Conservation (phyloP, 2,888 invertebrate species). For the Nasonia oneida region DNA sequence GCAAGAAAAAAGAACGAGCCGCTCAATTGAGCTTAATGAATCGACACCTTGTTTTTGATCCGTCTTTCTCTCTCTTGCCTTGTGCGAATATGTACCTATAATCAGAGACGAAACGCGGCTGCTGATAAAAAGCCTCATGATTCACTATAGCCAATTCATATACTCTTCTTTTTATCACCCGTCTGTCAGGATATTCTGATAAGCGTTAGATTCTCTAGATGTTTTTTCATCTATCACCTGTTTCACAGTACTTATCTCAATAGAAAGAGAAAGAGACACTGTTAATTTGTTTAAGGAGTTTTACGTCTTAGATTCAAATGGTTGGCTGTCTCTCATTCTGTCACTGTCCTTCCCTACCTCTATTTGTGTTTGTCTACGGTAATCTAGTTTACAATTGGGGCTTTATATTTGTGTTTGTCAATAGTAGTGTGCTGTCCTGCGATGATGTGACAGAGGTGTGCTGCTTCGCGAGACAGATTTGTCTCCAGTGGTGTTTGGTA, state of each 20-base stretch:
- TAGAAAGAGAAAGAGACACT: not conserved
- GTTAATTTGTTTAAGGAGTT: constrained; percentile 17
- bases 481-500: constrained; percentile 43
- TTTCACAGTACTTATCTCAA: constrained; percentile 11
- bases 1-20: constrained; percentile 23
- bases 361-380: constrained; percentile 39
- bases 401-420: constrained; percentile 60
- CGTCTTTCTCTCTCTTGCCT: not conserved
- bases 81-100: not conserved
- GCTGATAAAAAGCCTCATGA: not conserved
- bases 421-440: constrained; percentile 55
- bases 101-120: not conserved
- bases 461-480: constrained; percentile 45
- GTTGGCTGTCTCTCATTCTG: not conserved
- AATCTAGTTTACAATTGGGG: constrained; percentile 42
- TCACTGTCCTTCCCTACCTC: constrained; percentile 3
- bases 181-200: constrained; percentile 14
- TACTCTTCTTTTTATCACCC: not conserved
- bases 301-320: constrained; percentile 3
- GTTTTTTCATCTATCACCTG: constrained; percentile 7
- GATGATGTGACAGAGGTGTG: constrained; percentile 55
- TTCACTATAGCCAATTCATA: constrained; percentile 20
- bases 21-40: constrained; percentile 59
- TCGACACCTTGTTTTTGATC: constrained; percentile 55
- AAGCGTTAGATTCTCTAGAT: not conserved